These are phyloP conservation scores for Orthosia gracilis DNA, from an alignment of 2,888 invertebrate genomes.

Conservation along the genomic window DNA sequence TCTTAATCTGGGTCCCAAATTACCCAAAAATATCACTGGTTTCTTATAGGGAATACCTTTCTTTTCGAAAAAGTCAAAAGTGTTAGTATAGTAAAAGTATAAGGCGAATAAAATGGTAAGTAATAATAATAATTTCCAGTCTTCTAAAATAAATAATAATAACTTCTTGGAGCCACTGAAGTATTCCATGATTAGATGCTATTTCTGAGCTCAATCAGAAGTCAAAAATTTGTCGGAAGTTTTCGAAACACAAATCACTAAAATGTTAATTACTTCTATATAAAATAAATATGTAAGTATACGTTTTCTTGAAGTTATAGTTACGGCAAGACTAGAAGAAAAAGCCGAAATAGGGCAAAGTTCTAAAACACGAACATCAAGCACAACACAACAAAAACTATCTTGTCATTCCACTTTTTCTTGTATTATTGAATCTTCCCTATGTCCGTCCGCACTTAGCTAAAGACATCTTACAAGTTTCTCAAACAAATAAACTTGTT, in stretches of 20 bases:
- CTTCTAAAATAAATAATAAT: conserved; percentile 75
- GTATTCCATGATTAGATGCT: conserved; percentile 68
- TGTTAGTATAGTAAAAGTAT: conserved; percentile 86
- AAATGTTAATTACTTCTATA: neutral
- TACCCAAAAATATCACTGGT: conserved; percentile 88
- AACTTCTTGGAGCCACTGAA: conserved; percentile 73
- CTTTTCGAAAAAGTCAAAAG: conserved; percentile 86
- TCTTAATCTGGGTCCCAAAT: conserved; percentile 83
- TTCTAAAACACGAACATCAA: too few relatives aligned
- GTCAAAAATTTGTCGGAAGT: neutral
- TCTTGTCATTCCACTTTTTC: too few relatives aligned
- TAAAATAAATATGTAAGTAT: too few relatives aligned
- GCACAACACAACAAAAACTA: too few relatives aligned
- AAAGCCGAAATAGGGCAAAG: neutral
- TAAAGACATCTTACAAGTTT: too few relatives aligned
- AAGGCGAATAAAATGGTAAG: conserved; percentile 78
- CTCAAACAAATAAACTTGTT: too few relatives aligned
- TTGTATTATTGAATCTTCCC: too few relatives aligned
- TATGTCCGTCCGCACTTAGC: too few relatives aligned
- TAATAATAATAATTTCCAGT: conserved; percentile 82
- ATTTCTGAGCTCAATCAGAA: conserved; percentile 7
- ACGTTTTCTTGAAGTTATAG: too few relatives aligned
- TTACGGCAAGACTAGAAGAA: neutral
- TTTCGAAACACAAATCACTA: neutral
- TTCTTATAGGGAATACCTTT: conserved; percentile 85